Conservation (phyloP, 92 coral and sea anemone species). For the Diadumene lineata region DNA sequence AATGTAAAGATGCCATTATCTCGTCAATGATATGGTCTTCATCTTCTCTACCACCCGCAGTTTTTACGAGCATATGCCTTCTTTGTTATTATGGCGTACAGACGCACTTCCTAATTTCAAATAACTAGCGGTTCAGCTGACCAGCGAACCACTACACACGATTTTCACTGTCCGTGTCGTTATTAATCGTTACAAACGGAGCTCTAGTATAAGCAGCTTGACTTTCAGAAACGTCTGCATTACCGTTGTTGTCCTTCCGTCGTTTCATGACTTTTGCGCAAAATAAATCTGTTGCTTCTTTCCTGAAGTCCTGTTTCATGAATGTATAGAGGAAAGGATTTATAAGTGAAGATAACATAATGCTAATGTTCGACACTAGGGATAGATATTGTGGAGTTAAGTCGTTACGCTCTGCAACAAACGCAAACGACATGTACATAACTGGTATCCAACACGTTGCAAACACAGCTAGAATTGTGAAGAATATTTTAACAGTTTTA, state of each 20-base stretch:
- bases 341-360: constrained; percentile 49
- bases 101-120: too few species aligned
- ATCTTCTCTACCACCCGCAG: constrained; percentile 3
- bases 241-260: not conserved
- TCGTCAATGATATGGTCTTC: not conserved
- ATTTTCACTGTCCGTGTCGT: constrained; percentile 1
- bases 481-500: constrained; percentile 51
- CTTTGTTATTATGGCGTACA: too few species aligned
- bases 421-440: constrained; percentile 47
- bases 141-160: not conserved
- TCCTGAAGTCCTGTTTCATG: constrained; percentile 61
- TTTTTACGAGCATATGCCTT: not conserved
- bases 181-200: not conserved
- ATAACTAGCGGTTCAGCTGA: too few species aligned
- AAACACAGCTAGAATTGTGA: constrained; percentile 50
- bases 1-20: not conserved
- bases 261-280: constrained; percentile 8
- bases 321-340: constrained; percentile 67
- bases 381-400: constrained; percentile 32
- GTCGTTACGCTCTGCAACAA: constrained; percentile 31
- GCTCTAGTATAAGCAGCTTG: not conserved
- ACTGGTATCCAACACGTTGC: constrained; percentile 62
- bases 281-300: constrained; percentile 28
- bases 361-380: constrained; percentile 43
- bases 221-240: constrained; percentile 6